Evolutionary conservation across 2,888 invertebrate species (phyloP).

Genomic region (Pterostichus niger): DNA sequence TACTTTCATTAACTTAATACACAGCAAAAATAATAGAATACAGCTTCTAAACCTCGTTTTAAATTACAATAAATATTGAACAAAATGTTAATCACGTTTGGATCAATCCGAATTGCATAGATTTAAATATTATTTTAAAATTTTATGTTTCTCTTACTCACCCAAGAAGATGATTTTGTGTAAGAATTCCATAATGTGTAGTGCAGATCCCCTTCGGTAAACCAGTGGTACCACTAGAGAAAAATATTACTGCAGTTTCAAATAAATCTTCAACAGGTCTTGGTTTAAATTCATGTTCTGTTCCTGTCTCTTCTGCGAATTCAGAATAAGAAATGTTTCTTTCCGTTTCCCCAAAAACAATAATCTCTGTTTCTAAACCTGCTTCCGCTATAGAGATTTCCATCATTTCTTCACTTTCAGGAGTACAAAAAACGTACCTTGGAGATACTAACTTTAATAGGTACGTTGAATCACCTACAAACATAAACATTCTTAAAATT

Average conservation of each 20-base stretch:
- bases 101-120: too few species aligned
- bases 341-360: slow-evolving; percentile 69
- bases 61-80: not conserved
- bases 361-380: slow-evolving; percentile 67
- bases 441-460: slow-evolving; percentile 69
- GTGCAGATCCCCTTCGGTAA: slow-evolving; percentile 73
- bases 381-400: slow-evolving; percentile 67
- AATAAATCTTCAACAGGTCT: slow-evolving; percentile 67
- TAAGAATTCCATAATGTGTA: slow-evolving; percentile 68
- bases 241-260: slow-evolving; percentile 71
- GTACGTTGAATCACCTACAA: slow-evolving; percentile 69
- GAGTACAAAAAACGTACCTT: slow-evolving; percentile 70
- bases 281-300: slow-evolving; percentile 70
- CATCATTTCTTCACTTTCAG: slow-evolving; percentile 67
- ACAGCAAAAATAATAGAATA: not conserved
- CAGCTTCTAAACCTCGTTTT: not conserved
- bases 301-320: slow-evolving; percentile 67
- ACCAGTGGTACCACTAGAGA: slow-evolving; percentile 74
- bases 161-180: slow-evolving; percentile 31
- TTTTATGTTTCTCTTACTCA: not conserved
- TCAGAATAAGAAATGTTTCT: slow-evolving; percentile 66
- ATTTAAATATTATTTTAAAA: too few species aligned
- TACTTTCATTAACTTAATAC: not conserved
- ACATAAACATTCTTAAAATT: not conserved
- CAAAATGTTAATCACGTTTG: too few species aligned